Conservation (phyloP, 2,888 invertebrate species). For the Leucozona laternaria region DNA sequence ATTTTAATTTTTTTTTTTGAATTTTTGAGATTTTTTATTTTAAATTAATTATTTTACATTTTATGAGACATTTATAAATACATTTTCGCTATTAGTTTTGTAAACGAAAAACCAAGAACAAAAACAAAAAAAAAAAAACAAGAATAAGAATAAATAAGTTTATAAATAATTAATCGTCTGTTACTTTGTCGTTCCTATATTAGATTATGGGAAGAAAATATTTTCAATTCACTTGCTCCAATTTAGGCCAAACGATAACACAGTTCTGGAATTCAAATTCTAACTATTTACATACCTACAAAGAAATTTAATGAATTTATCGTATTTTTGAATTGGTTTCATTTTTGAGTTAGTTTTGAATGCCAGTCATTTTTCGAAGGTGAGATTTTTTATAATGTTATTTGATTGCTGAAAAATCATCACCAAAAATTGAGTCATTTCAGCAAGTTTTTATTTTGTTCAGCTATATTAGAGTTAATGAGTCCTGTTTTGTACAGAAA, state of each 20-base stretch:
- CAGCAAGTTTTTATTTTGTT: no score
- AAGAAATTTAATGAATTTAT: neutral
- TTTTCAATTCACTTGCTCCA: neutral
- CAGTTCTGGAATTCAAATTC: neutral
- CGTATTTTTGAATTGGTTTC: no score
- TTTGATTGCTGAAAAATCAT: no score
- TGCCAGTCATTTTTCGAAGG: neutral
- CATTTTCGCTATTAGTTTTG: conserved; percentile 73
- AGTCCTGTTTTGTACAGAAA: no score
- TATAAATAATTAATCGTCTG: conserved; percentile 52
- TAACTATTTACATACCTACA: no score
- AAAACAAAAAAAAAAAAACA: conserved; percentile 57
- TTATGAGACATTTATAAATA: conserved; percentile 65
- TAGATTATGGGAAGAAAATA: neutral
- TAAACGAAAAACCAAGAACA: conserved; percentile 63
- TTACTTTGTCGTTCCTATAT: neutral
- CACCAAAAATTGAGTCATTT: no score
- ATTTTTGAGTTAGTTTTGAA: neutral
- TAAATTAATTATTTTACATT: conserved; percentile 49
- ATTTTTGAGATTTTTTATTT: conserved; percentile 53
- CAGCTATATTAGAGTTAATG: no score
- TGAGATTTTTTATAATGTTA: no score
- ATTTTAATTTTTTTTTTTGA: conserved; percentile 32
- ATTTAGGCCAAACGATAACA: neutral
- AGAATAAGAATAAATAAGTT: conserved; percentile 59